Evolutionary conservation across 1,140 invertebrate genomes (phyloP).

Genomic region (Lucilia cuprina): DNA sequence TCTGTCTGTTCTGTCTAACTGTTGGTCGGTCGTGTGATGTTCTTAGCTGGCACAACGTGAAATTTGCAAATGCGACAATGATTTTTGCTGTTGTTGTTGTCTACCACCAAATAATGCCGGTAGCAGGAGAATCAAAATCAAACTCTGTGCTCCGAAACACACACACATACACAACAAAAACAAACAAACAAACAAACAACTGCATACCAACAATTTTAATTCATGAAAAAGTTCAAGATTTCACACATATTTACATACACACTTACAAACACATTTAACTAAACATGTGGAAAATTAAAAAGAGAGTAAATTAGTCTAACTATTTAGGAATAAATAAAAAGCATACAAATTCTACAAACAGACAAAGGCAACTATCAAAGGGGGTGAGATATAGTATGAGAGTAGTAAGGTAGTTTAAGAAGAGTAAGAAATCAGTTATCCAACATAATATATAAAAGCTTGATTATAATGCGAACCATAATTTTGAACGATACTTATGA

Average conservation of each 20-base stretch:
- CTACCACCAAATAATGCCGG: neutral
- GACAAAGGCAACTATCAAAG: neutral
- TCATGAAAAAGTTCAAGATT: neutral
- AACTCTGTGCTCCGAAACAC: neutral
- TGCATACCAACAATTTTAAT: neutral
- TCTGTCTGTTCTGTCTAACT: neutral
- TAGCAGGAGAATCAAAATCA: neutral
- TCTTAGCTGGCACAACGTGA: slow-evolving; percentile 11
- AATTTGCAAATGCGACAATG: slow-evolving; percentile 31
- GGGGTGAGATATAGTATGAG: neutral
- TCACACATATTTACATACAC: neutral
- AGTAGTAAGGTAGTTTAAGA: neutral
- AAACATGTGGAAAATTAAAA: neutral
- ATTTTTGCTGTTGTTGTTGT: slow-evolving; percentile 17
- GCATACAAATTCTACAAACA: neutral
- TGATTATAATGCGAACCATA: no score
- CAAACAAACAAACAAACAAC: neutral
- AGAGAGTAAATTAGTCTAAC: neutral
- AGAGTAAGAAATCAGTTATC: neutral
- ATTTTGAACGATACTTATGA: no score
- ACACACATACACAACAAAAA: neutral
- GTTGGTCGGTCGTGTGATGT: neutral
- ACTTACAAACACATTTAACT: neutral
- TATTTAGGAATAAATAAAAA: neutral
- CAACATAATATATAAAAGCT: neutral